A percentile compares a stretch with the other conserved stretches of the same genome.
Evolutionary conservation across 1,140 invertebrate species (phyloP).

Genomic region (Aphidius ervi): DNA sequence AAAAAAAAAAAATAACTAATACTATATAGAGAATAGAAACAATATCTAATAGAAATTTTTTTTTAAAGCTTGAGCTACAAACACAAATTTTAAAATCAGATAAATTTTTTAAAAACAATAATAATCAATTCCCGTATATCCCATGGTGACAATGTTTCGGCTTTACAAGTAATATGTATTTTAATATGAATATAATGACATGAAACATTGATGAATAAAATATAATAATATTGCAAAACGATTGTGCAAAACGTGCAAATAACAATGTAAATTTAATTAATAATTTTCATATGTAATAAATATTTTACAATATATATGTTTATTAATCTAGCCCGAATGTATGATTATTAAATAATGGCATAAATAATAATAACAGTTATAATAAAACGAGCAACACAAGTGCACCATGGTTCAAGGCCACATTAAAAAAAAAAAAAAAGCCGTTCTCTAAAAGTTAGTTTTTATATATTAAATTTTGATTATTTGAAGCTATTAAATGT

Average conservation of each 20-base stretch:
- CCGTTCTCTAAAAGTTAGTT: constrained; percentile 29
- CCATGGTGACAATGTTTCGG: constrained; percentile 30
- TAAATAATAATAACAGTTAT: constrained; percentile 8
- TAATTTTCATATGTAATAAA: constrained; percentile 6
- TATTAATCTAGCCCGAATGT: constrained; percentile 30
- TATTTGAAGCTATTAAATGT: constrained; percentile 9
- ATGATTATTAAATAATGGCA: constrained; percentile 17
- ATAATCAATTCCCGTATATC: constrained; percentile 31
- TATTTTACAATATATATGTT: constrained; percentile 31
- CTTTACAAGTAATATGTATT: constrained; percentile 41
- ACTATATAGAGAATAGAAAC: no score
- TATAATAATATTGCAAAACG: constrained; percentile 42
- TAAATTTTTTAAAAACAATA: neutral
- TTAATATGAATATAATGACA: constrained; percentile 34
- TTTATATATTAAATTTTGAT: neutral
- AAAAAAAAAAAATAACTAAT: neutral
- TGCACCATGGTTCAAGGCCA: constrained; percentile 30
- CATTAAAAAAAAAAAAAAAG: constrained; percentile 22
- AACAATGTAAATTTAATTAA: constrained; percentile 31
- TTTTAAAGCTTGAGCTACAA: no score
- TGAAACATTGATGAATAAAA: constrained; percentile 48
- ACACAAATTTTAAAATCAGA: no score
- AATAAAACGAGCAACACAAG: constrained; percentile 41
- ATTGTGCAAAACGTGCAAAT: constrained; percentile 49
- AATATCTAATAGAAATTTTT: no score